These are phyloP conservation scores for Iselma pallidipennis DNA, from an alignment of 2,888 invertebrate species.

Conservation along the genomic window DNA sequence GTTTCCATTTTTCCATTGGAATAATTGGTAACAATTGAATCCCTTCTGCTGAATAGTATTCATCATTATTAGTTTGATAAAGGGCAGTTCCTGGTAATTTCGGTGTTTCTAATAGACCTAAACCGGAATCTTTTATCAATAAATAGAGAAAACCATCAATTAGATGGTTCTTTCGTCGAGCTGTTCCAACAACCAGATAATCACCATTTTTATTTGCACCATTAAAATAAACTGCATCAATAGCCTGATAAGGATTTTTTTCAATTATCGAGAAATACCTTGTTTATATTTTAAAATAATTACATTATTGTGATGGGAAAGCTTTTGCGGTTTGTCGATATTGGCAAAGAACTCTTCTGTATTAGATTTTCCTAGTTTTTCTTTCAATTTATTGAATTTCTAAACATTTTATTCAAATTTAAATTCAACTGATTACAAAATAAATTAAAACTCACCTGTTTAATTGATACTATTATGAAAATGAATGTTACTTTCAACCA, in stretches of 20 bases:
- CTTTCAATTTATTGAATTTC: conserved; percentile 19
- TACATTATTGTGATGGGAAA: conserved; percentile 61
- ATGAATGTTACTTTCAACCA: conserved; percentile 60
- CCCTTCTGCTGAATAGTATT: conserved; percentile 65
- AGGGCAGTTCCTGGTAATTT: conserved; percentile 64
- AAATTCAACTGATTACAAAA: background rate
- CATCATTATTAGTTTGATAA: conserved; percentile 57
- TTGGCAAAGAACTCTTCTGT: conserved; percentile 43
- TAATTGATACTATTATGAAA: conserved; percentile 54
- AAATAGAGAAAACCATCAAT: conserved; percentile 67
- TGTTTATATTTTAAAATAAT: conserved; percentile 15
- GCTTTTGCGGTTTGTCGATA: conserved; percentile 62
- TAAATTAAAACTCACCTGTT: conserved; percentile 53
- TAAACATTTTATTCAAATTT: conserved; percentile 8
- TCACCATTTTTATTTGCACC: conserved; percentile 64
- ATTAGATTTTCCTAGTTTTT: conserved; percentile 34
- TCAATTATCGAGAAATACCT: conserved; percentile 6
- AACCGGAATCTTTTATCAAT: conserved; percentile 58
- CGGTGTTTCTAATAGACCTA: conserved; percentile 65
- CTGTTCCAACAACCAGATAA: conserved; percentile 64
- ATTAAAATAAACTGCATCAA: conserved; percentile 70
- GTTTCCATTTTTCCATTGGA: conserved; percentile 72
- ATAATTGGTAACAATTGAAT: conserved; percentile 63
- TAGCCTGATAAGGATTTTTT: conserved; percentile 59
- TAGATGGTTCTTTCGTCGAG: conserved; percentile 61